Conservation (phyloP, 2,888 invertebrate species). For the Holacanthella duospinosa region DNA sequence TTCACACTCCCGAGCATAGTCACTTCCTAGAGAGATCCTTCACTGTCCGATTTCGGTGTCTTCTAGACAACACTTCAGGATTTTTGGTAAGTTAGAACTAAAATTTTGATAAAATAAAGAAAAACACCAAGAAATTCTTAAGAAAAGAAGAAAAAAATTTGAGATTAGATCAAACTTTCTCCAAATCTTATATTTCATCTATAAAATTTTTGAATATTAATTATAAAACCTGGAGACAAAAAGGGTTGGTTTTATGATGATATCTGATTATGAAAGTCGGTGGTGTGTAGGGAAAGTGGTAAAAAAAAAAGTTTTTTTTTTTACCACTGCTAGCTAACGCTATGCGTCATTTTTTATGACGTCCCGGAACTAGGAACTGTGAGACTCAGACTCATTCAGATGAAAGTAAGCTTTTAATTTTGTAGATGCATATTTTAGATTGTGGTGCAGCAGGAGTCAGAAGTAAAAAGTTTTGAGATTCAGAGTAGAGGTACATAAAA, state of each 20-base stretch:
- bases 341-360: slow-evolving; percentile 3
- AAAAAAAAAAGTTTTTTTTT: too few relatives aligned
- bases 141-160: too few relatives aligned
- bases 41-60: slow-evolving; percentile 95
- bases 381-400: not conserved
- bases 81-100: slow-evolving; percentile 65
- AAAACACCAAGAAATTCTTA: not conserved
- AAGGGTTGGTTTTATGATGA: not conserved
- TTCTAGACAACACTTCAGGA: slow-evolving; percentile 97
- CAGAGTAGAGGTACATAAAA: not conserved
- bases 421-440: slow-evolving; percentile 8
- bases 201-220: too few relatives aligned
- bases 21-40: slow-evolving; percentile 90
- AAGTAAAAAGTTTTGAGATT: not conserved
- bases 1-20: slow-evolving; percentile 69
- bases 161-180: too few relatives aligned
- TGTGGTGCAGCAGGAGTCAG: not conserved
- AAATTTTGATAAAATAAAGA: not conserved
- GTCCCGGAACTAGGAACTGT: not conserved
- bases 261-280: not conserved
- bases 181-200: too few relatives aligned
- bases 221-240: too few relatives aligned
- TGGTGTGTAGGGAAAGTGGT: too few relatives aligned
- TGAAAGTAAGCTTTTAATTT: slow-evolving; percentile 5
- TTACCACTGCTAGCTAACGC: too few relatives aligned